Base-by-base conservation (phyloP, 2,113 vertebrate genomes). In the Genyomyrus donnyi region DNA sequence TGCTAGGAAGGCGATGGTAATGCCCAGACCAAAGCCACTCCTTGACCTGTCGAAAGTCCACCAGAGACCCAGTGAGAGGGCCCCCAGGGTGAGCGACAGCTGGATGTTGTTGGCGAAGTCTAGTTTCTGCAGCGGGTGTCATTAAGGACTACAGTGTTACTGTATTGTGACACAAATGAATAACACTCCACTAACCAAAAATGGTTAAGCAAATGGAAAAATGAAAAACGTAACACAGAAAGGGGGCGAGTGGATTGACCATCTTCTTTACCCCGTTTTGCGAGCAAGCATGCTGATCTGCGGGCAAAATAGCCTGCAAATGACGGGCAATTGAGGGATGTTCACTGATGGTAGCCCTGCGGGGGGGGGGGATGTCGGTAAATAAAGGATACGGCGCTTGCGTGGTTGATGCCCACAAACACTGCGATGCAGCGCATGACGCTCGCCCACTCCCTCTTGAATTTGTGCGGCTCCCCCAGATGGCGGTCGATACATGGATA, bases 331-430 rank as follows among this genome's bases (percentile, higher is more conserved):
- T 0, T 17, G 27, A 17, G 10, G 15, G 15, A 35, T 74, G 31
- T 5, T 74, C 31, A 15, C 66, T 74, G 66, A 74, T 3, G 2
- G 9, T 24, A 13, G 66, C 1, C 31, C 13, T 70, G 4, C 3
- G 27, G 0, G 70, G 70, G 5, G 11, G 31, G 70, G 31, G 1
- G 11, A 13, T 2, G 10, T 52, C 17, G 31, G 74, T 17, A 80
- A 17, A 2, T 42, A 19, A 96, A 98, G 97, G 98, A 99, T 99
- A 99, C 97, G 94, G 98, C 98, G 1, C 98, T 99, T 92, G 98
- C 98, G n/a, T 99, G 98, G 94, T 99, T 99, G 94, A 99, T 99
- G 90, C 98, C 98, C 92, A 99, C 98, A 93, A 99, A 99, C 92
- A 98, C 98, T 0, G 98, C 98, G 89, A 99, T 98, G 17, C 98